phyloP scores from a whole-genome alignment of 30 jellyfish, hydroid and myxozoan species.

The Chrysaora quinquecirrha region DNA sequence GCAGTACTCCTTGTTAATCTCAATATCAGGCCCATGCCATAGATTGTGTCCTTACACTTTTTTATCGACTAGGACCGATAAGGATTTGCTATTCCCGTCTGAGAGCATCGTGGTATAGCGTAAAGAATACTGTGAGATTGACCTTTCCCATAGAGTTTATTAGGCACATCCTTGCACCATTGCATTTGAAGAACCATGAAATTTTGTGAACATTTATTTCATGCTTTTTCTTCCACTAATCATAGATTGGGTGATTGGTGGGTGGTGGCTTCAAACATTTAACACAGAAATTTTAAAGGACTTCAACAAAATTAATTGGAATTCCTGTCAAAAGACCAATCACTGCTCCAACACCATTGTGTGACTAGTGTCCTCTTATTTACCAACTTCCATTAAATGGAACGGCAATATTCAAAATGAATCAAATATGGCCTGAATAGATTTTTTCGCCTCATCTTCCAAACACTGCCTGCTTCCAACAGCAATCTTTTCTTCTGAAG shows the following conservation, averaged over 20 bases:
- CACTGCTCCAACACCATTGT: neutral
- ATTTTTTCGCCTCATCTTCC: neutral
- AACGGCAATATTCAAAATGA: neutral
- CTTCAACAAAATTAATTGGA: neutral
- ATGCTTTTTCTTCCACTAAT: constrained; percentile 36
- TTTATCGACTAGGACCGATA: neutral
- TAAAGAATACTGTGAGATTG: constrained; percentile 3
- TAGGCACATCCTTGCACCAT: constrained; percentile 59
- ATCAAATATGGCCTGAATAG: neutral
- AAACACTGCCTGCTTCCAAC: neutral
- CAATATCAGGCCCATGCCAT: neutral
- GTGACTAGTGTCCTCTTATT: neutral
- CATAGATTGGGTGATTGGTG: neutral
- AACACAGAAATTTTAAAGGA: neutral
- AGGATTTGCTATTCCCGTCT: constrained; percentile 43
- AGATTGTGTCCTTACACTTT: too few species aligned
- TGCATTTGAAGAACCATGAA: constrained; percentile 39
- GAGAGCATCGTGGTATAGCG: constrained; percentile 44
- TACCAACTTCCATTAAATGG: neutral
- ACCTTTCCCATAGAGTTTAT: constrained; percentile 31
- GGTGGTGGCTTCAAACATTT: neutral
- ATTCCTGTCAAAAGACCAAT: neutral
- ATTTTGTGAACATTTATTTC: too few species aligned
- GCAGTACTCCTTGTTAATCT: constrained; percentile 3
- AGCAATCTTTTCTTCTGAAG: neutral